Conservation (phyloP, 2,113 vertebrate species). For the Phyllostomus hastatus region DNA sequence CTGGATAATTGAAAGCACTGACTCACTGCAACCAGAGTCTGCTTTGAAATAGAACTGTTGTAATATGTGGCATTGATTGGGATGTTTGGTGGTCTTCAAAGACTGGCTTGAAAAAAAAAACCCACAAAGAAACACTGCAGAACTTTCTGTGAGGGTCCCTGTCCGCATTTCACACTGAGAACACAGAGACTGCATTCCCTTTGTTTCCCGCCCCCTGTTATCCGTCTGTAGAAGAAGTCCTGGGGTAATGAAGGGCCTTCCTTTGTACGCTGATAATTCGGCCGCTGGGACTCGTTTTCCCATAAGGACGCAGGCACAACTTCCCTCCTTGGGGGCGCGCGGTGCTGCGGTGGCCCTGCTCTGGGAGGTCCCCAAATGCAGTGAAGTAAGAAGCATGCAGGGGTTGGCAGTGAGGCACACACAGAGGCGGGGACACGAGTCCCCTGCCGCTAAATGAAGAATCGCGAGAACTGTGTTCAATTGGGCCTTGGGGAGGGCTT, state of each 20-base stretch:
- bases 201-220: neutral
- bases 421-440: neutral
- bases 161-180: neutral
- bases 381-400: neutral
- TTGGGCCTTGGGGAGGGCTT: neutral
- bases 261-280: neutral
- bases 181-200: neutral
- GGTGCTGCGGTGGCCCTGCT: neutral
- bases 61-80: neutral
- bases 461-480: neutral
- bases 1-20: neutral
- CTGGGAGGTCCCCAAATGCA: neutral
- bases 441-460: neutral
- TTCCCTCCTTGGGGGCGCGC: neutral
- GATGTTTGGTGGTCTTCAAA: neutral
- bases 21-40: slow-evolving; percentile 49
- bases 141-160: neutral
- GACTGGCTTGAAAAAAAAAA: neutral
- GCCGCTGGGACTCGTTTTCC: neutral
- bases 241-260: neutral
- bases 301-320: neutral
- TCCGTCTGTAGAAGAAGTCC: neutral
- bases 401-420: neutral
- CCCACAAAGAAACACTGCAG: neutral
- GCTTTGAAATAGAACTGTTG: slow-evolving; percentile 27